Evolutionary conservation across 2,113 vertebrate species (phyloP).

Genomic region (Rhipidura dahli): DNA sequence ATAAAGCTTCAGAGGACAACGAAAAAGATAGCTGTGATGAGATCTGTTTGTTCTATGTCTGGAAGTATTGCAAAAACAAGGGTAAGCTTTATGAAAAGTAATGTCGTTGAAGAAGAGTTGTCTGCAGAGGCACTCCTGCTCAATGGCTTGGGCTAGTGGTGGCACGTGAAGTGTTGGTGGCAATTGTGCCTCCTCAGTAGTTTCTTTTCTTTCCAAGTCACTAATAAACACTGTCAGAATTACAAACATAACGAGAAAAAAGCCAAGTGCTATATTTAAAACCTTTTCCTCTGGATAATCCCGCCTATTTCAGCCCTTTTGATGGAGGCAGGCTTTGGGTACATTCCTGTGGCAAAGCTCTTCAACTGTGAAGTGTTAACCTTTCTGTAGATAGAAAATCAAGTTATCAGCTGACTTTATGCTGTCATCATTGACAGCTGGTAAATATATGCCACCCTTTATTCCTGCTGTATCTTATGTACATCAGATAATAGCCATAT

Average conservation of each 20-base stretch:
- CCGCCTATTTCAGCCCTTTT: neutral
- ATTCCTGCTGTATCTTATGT: neutral
- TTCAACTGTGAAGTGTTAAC: neutral
- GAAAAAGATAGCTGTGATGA: constrained; percentile 68
- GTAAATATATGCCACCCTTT: neutral
- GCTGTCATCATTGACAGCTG: neutral
- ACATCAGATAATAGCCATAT: neutral
- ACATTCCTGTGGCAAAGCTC: neutral
- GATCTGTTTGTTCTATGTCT: constrained; percentile 83
- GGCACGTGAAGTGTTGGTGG: neutral
- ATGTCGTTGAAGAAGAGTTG: neutral
- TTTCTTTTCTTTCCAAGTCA: neutral
- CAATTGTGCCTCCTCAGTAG: neutral
- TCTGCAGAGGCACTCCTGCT: neutral
- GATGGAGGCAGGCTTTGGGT: neutral
- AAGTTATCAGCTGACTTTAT: neutral
- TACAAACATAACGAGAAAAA: neutral
- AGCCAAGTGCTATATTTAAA: neutral
- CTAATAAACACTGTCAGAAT: neutral
- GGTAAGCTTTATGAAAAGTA: constrained; percentile 63
- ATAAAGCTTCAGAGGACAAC: neutral
- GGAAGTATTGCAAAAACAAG: constrained; percentile 76
- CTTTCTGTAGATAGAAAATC: neutral
- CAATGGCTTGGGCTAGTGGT: neutral
- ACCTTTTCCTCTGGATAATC: neutral